Percentiles rank a stretch among this genome's conserved stretches.
phyloP scores from a whole-genome alignment of 2,888 invertebrate species.

The Pristionchus fissidentatus region DNA sequence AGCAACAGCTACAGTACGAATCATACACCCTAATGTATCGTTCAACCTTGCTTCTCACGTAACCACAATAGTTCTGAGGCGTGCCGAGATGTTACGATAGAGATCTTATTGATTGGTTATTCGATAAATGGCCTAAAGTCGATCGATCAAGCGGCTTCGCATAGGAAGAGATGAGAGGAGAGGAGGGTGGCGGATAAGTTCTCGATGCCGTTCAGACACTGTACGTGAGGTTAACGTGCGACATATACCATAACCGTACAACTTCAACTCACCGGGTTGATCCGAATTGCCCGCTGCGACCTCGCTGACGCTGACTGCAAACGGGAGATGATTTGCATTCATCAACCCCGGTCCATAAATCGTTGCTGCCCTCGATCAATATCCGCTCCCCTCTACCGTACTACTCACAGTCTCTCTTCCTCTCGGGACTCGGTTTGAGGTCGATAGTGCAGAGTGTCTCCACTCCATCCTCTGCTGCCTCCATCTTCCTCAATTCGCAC shows the following conservation, averaged over 20 bases:
- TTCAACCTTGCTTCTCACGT: neutral
- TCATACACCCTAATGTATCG: neutral
- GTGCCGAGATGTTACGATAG: neutral
- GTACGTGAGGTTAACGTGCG: neutral
- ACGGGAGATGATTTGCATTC: neutral
- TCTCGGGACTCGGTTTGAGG: conserved; percentile 71
- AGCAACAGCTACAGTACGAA: neutral
- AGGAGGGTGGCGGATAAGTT: no score
- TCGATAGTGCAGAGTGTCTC: conserved; percentile 71
- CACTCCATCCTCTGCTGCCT: conserved; percentile 68
- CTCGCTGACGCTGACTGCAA: conserved; percentile 71
- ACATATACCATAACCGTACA: neutral
- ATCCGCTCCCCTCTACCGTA: neutral
- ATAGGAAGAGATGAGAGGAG: neutral
- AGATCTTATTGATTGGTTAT: neutral
- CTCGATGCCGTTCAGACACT: no score
- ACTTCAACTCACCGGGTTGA: conserved; percentile 39
- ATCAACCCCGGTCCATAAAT: neutral
- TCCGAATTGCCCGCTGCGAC: conserved; percentile 49
- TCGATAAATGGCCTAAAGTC: neutral
- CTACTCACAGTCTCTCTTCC: conserved; percentile 70
- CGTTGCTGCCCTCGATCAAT: neutral
- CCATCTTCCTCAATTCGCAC: conserved; percentile 66
- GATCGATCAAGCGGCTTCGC: neutral
- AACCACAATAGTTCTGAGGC: neutral